Conservation (phyloP, 2,797 vertebrate genomes). For the Tympanoctomys barrerae region DNA sequence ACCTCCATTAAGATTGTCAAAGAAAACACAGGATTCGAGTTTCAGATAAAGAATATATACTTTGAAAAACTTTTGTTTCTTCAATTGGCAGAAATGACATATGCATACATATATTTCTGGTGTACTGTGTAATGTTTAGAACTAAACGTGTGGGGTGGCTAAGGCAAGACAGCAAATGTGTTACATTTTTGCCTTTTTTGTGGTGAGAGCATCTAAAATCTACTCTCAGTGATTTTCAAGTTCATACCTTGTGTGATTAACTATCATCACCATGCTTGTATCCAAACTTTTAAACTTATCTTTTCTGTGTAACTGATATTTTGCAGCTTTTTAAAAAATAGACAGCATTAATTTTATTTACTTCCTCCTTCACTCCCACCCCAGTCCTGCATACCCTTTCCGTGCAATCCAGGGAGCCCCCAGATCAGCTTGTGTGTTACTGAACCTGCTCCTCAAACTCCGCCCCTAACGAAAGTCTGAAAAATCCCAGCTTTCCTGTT, state of each 20-base stretch:
- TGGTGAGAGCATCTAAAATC: background rate
- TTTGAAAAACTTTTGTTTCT: background rate
- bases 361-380: no score
- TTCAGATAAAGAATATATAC: slow-evolving; percentile 3
- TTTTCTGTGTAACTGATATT: background rate
- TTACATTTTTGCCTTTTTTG: background rate
- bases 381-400: no score
- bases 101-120: background rate
- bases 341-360: no score
- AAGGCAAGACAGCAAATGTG: background rate
- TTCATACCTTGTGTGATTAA: background rate
- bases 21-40: background rate
- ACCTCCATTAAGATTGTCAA: background rate
- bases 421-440: no score
- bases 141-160: background rate
- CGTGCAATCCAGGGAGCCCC: no score
- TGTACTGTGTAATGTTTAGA: background rate
- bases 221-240: background rate
- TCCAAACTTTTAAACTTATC: background rate
- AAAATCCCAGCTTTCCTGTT: no score
- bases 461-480: no score
- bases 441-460: no score
- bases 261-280: background rate
- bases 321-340: no score
- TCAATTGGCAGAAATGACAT: background rate